Conservation (phyloP, 1,140 invertebrate genomes). For the Zaprionus vittiger region DNA sequence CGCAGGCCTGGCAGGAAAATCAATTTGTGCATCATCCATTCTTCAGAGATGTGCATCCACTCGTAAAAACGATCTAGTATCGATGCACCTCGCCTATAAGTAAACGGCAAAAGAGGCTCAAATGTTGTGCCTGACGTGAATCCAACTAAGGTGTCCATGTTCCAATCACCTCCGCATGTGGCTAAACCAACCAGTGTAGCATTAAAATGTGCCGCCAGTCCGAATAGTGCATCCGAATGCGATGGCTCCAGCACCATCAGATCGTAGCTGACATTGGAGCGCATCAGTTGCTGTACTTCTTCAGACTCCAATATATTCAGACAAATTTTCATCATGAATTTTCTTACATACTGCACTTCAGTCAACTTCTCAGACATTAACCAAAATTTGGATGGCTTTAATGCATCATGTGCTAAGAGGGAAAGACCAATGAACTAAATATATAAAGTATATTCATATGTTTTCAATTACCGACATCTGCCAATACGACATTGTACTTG, state of each 20-base stretch:
- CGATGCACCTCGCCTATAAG: not conserved
- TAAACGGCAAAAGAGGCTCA: slow-evolving; percentile 36
- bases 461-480: slow-evolving; percentile 20
- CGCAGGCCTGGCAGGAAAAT: slow-evolving; percentile 39
- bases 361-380: slow-evolving; percentile 9
- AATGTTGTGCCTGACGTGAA: slow-evolving; percentile 9
- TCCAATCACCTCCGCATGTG: slow-evolving; percentile 61
- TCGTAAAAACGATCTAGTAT: slow-evolving; percentile 53
- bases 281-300: slow-evolving; percentile 44
- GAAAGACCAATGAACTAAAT: not conserved
- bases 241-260: slow-evolving; percentile 52
- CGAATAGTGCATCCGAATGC: slow-evolving; percentile 46
- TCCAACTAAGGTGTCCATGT: slow-evolving; percentile 46
- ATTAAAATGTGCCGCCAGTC: slow-evolving; percentile 56
- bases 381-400: not conserved
- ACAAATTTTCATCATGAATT: slow-evolving; percentile 22
- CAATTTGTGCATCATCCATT: slow-evolving; percentile 59
- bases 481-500: slow-evolving; percentile 10
- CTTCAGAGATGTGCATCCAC: slow-evolving; percentile 53
- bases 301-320: slow-evolving; percentile 49
- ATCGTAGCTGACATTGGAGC: slow-evolving; percentile 51
- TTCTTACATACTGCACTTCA: slow-evolving; percentile 31
- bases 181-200: slow-evolving; percentile 50
- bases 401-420: not conserved
- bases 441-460: not conserved